A percentile compares a stretch with the other conserved stretches of the same genome.
Conservation (phyloP, 2,797 vertebrate genomes). For the Meriones psammophilus region DNA sequence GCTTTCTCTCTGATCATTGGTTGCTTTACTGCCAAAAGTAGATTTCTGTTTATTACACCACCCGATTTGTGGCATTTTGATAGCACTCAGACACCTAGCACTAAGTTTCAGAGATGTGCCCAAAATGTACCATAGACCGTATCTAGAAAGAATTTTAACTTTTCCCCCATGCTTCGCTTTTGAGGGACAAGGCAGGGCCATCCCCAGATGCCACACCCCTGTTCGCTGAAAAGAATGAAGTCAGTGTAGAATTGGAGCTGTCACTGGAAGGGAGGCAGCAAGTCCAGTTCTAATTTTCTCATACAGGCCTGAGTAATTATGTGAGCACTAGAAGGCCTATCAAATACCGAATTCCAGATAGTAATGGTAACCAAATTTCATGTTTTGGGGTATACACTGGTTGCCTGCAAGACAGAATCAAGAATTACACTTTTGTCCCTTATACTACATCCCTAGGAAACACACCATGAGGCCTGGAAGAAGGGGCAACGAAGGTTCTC, state of each 20-base stretch:
- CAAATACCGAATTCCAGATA: constrained; percentile 54
- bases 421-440: not conserved
- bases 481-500: not conserved
- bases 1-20: not conserved
- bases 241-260: not conserved
- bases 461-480: not conserved
- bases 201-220: not conserved
- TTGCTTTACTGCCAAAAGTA: not conserved
- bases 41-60: not conserved
- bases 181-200: not conserved
- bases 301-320: constrained; percentile 17
- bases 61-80: not conserved
- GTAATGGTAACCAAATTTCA: constrained; percentile 45
- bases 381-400: constrained; percentile 44
- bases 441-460: not conserved
- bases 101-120: not conserved
- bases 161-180: not conserved
- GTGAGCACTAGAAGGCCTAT: constrained; percentile 22
- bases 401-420: not conserved
- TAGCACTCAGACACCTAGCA: not conserved
- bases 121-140: not conserved
- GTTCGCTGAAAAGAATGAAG: constrained; percentile 12
- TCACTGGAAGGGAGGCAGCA: not conserved
- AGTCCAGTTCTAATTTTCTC: not conserved
- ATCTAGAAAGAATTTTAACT: not conserved